phyloP scores from a whole-genome alignment of 2,797 vertebrate species.

The Coregonus suidteri region DNA sequence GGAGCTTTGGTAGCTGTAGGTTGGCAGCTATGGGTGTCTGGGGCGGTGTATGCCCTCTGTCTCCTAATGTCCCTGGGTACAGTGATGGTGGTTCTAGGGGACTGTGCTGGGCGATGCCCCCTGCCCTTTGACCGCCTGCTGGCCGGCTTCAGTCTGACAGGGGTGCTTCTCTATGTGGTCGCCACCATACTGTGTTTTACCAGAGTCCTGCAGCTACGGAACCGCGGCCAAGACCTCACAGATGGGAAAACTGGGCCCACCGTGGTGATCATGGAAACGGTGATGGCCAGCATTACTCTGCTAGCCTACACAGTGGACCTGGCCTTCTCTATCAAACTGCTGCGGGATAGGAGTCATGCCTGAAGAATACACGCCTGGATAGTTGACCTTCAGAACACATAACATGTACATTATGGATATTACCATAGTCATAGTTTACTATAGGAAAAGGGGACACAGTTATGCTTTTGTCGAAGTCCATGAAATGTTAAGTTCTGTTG shows the following conservation, averaged over 20 bases:
- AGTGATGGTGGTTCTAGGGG: conserved; percentile 70
- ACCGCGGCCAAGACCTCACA: accelerated
- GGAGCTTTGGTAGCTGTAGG: accelerated
- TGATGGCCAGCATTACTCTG: conserved; percentile 65
- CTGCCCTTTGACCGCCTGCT: conserved; percentile 73
- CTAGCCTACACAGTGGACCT: conserved; percentile 76
- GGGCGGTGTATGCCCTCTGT: conserved; percentile 53
- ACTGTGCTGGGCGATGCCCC: conserved; percentile 66
- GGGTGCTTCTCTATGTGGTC: conserved; percentile 68
- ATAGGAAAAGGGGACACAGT: background rate
- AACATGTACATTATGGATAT: background rate
- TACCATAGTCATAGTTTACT: background rate
- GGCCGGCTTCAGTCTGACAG: conserved; percentile 64
- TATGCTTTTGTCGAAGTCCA: background rate
- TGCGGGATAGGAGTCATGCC: conserved; percentile 63
- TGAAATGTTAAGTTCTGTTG: background rate
- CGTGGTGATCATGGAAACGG: conserved; percentile 60
- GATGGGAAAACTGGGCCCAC: background rate
- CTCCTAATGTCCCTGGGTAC: conserved; percentile 65
- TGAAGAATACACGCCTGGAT: conserved; percentile 22
- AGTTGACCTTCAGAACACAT: background rate
- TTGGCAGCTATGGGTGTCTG: conserved; percentile 54
- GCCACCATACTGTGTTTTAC: conserved; percentile 68
- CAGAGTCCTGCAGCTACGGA: conserved; percentile 44
- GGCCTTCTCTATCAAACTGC: conserved; percentile 71